These are phyloP conservation scores for Platynereis dumerilii DNA, from an alignment of 2,888 invertebrate species.

Conservation along the genomic window DNA sequence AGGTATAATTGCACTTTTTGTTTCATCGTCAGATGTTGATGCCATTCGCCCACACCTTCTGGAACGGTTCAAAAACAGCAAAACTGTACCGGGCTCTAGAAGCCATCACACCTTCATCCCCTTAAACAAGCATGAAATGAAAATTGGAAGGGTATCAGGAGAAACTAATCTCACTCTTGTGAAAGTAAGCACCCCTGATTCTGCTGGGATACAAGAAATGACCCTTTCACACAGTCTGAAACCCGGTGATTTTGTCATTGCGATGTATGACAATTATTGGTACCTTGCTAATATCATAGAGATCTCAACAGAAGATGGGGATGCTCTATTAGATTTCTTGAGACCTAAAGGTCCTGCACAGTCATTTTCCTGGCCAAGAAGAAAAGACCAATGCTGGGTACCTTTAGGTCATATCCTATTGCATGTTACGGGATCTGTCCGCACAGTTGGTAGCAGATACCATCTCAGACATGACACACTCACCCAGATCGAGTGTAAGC, in stretches of 20 bases:
- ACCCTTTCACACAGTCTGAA: background rate
- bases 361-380: slow-evolving; percentile 2
- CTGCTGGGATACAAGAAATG: background rate
- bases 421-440: too few species aligned
- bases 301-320: background rate
- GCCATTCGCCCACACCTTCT: background rate
- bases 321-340: background rate
- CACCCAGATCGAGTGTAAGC: too few species aligned
- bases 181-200: background rate
- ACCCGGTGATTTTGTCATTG: background rate
- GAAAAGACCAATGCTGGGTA: background rate
- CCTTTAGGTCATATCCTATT: too few species aligned
- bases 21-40: background rate
- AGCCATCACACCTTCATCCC: too few species aligned
- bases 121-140: background rate
- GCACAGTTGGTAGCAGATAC: too few species aligned
- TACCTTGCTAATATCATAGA: background rate
- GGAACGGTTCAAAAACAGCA: background rate
- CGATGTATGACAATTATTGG: background rate
- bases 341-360: background rate
- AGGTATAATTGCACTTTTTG: background rate
- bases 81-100: too few species aligned
- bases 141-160: background rate
- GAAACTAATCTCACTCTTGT: background rate
- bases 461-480: too few species aligned